Base-by-base conservation (phyloP, 2,797 vertebrate genomes). In the Sebastes itinus region DNA sequence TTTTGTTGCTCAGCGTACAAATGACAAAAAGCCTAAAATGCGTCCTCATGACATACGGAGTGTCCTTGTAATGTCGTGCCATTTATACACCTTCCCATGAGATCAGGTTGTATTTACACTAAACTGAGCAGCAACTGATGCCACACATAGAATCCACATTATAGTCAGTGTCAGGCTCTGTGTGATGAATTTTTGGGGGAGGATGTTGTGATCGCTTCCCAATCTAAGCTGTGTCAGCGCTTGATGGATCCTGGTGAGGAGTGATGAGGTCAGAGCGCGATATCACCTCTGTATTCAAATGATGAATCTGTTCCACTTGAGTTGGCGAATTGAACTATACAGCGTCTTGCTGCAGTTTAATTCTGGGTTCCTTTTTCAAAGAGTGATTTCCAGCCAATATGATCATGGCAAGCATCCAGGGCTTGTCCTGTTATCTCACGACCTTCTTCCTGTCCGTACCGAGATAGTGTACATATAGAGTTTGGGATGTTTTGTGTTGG, bases 361-460 rank as follows among this genome's bases (percentile, higher is more conserved):
- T 65, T 68, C 60, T 78, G 22, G 22, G 20, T 61, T 52, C 25
- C 25, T 73, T 74, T 72, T 75, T 58, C 28, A 73, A 56, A 11
- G 5, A 30, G 33, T 13, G 42, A 83, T 68, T 88, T 90, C 28
- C 16, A 72, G 66, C 74, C 76, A 87, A 61, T 72, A 59, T 74
- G 70, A 86, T 72, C 18, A 58, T 88, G 88, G 82, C 86, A 61
- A n/a, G 8, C 70, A 5, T 84, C 82, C 86, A 93, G 60, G 13
- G 20, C 74, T 82, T 86, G 81, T 93, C 90, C 92, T 88, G 84
- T 91, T 90, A 91, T 87, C 79, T 82, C 77, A 46, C 32, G 0
- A 33, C 73, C 65, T 55, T 87, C 74, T 90, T 92, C 91, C 89
- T 87, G 89, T 62, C 75, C 20, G 28, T 63, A 82, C 63, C 58